Evolutionary conservation across 2,797 vertebrate species (phyloP), one percentile per base, ranked within the genome.

Genomic region (Notamacropus eugenii): DNA sequence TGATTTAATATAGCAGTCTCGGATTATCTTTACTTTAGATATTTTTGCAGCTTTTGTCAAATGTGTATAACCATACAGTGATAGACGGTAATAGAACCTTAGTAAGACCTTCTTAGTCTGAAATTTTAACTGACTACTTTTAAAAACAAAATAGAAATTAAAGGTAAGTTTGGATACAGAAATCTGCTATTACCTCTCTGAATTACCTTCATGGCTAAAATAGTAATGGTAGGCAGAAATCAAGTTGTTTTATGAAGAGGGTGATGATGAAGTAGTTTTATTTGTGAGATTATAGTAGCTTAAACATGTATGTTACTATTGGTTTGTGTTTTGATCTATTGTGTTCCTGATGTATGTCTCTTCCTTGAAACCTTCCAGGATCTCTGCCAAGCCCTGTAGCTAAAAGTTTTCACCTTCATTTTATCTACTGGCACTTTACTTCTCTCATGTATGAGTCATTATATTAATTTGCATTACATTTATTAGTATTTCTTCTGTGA

Each of bases 1-100:
- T 98, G 93, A 98, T 98, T 96, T 57, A 91, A 56, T 57, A 59
- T 34, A 12, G 3, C 14, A 19, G 46, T 13, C 46, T 90, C 94
- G 95, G 16, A 31, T 93, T 3, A 9, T 91, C 1, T 28, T 74
- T 57, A 59, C 74, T 59, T 94, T n/a, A 58, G 13, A 29, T 29
- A 27, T 74, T 91, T 95, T 55, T 94, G 90, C 50, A 46, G 55
- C 58, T 74, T 16, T 96, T 94, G 40, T 14, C 34, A 31, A 16
- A 96, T 34, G 9, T 90, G 1, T 55, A 5, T 74, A 90, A 52
- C 24, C 29, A 28, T 54, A 74, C 0, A 28, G 0, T 29, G 10
- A 5, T n/a, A 46, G 12, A 50, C 50, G 3, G 52, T 3, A 67
- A 4, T 16, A 92, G 8, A 82, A 82, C 74, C 27, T 74, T 46